Conservation (phyloP, 35 echinoderm and acorn worm species). For the Diadema setosum region DNA sequence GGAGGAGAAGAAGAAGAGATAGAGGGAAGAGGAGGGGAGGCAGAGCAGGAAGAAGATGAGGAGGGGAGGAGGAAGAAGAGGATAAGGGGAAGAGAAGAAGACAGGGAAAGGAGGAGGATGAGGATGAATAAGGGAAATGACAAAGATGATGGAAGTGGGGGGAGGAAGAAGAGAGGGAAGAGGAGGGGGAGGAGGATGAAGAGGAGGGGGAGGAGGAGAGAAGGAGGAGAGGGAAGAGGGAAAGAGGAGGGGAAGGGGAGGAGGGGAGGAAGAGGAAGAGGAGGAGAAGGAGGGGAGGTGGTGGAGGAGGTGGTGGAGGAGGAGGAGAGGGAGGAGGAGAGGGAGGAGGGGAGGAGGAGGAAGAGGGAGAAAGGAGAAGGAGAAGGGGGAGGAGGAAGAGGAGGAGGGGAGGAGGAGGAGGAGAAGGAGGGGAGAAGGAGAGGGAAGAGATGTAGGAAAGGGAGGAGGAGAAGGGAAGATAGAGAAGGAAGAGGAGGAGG, state of each 20-base stretch:
- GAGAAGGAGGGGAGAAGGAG: neutral
- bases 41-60: neutral
- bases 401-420: neutral
- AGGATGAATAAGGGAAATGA: neutral
- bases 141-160: neutral
- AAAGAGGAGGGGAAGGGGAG: neutral
- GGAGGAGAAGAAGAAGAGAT: neutral
- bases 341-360: neutral
- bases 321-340: neutral
- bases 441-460: neutral
- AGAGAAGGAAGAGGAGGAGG: neutral
- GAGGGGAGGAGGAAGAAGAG: neutral
- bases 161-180: neutral
- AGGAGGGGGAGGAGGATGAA: neutral
- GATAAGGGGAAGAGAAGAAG: no score
- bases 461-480: neutral
- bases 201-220: neutral
- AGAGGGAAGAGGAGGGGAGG: neutral
- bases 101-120: neutral
- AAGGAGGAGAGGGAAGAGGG: neutral
- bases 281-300: no score
- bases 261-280: neutral
- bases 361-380: neutral
- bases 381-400: neutral
- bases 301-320: neutral